phyloP scores from a whole-genome alignment of 2,888 invertebrate species.

The Leucophora obtusa region DNA sequence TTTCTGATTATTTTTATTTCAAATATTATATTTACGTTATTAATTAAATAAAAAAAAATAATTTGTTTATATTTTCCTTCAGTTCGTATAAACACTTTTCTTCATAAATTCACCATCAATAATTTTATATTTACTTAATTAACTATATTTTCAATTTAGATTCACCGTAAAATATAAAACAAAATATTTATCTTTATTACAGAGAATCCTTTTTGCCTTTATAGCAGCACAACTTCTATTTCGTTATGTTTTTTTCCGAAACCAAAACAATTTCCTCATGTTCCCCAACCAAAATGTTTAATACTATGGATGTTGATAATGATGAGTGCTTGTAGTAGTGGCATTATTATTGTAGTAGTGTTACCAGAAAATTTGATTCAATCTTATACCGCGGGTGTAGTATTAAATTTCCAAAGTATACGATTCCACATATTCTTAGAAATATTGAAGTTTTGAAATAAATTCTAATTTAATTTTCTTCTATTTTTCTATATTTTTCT shows the following conservation, averaged over 20 bases:
- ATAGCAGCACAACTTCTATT: constrained; percentile 54
- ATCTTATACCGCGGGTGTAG: neutral
- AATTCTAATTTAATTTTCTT: too few relatives aligned
- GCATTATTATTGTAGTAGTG: constrained; percentile 12
- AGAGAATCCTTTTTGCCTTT: constrained; percentile 55
- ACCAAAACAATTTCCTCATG: constrained; percentile 52
- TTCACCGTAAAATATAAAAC: constrained; percentile 21
- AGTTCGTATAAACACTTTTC: neutral
- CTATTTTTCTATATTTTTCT: too few relatives aligned
- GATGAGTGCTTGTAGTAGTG: constrained; percentile 22
- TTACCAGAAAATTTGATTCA: constrained; percentile 16
- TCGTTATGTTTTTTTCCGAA: constrained; percentile 52
- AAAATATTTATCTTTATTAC: constrained; percentile 26
- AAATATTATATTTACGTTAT: neutral
- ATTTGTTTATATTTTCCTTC: neutral
- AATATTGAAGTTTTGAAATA: too few relatives aligned
- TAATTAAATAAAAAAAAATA: neutral
- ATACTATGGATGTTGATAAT: constrained; percentile 20
- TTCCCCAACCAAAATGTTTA: constrained; percentile 33
- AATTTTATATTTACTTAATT: constrained; percentile 3
- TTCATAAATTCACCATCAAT: neutral
- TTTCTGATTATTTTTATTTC: constrained; percentile 16
- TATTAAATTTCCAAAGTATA: neutral
- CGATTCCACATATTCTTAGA: too few relatives aligned
- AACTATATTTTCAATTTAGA: constrained; percentile 9